These are phyloP conservation scores for Fragum whitleyi DNA, from an alignment of 2,888 invertebrate genomes.

Conservation along the genomic window DNA sequence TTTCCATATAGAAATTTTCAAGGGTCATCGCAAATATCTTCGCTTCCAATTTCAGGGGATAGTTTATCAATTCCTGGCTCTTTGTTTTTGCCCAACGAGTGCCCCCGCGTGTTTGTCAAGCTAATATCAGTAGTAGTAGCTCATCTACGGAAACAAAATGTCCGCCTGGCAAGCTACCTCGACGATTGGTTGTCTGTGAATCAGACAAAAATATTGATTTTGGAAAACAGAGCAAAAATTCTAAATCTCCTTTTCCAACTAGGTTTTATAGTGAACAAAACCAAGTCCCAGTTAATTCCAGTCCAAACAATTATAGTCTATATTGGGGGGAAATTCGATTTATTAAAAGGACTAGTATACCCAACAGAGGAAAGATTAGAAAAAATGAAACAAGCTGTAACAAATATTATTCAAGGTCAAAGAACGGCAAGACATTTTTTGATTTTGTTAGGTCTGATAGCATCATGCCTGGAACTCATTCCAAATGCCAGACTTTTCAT, in stretches of 20 bases:
- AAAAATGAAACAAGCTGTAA: slow-evolving; percentile 28
- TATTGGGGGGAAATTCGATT: slow-evolving; percentile 32
- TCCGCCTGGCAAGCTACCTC: slow-evolving; percentile 46
- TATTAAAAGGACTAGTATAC: slow-evolving; percentile 40
- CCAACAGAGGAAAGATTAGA: slow-evolving; percentile 42
- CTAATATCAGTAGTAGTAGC: slow-evolving; percentile 44
- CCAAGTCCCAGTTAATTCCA: slow-evolving; percentile 43
- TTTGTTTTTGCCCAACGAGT: too few relatives aligned
- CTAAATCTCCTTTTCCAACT: slow-evolving; percentile 46
- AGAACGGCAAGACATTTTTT: too few relatives aligned
- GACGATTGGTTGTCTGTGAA: slow-evolving; percentile 54
- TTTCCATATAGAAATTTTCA: slow-evolving; percentile 44
- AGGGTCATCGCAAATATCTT: slow-evolving; percentile 44
- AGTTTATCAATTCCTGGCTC: too few relatives aligned
- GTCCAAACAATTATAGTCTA: slow-evolving; percentile 40
- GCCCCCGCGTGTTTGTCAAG: slow-evolving; percentile 47
- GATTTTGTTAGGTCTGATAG: slow-evolving; percentile 41
- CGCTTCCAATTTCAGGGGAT: slow-evolving; percentile 50
- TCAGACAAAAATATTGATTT: slow-evolving; percentile 9
- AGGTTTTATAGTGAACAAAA: slow-evolving; percentile 55
- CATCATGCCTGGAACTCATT: slow-evolving; percentile 53
- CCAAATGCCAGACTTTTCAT: slow-evolving; percentile 58
- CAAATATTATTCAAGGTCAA: slow-evolving; percentile 34
- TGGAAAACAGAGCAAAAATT: slow-evolving; percentile 29
- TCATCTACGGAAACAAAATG: slow-evolving; percentile 27